Conservation (phyloP, 2,113 vertebrate genomes). For the Sisor rabdophorus region DNA sequence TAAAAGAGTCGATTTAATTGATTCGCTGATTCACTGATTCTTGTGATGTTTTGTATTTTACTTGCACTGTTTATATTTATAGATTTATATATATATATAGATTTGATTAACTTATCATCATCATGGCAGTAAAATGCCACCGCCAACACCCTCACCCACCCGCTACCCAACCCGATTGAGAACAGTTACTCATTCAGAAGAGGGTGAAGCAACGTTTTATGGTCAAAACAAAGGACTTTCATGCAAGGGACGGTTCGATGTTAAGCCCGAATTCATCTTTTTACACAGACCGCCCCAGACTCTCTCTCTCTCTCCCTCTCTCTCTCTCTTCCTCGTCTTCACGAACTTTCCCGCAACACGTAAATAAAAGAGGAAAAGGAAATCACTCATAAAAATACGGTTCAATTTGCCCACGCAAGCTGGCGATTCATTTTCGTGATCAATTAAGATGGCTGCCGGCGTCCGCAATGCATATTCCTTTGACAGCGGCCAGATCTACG, state of each 20-base stretch:
- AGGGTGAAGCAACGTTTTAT: background rate
- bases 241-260: background rate
- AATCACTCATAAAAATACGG: constrained; percentile 70
- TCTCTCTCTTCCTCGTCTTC: constrained; percentile 1
- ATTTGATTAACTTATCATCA: no score
- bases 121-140: no score
- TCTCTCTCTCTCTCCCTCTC: background rate
- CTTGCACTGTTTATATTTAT: no score
- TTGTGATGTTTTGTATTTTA: no score
- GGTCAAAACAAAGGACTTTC: background rate
- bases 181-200: no score
- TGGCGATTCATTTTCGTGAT: constrained; percentile 72
- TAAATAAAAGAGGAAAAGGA: constrained; percentile 50
- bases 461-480: constrained; percentile 60
- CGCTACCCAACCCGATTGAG: no score
- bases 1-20: background rate
- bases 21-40: background rate
- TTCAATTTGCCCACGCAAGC: constrained; percentile 67
- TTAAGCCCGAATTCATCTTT: background rate
- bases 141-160: no score
- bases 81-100: no score
- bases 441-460: constrained; percentile 72
- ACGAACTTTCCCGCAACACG: constrained; percentile 54
- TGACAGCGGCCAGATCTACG: constrained; percentile 50
- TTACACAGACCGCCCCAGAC: background rate